Percentiles rank a stretch among this genome's conserved stretches.
Conservation (phyloP, 2,113 vertebrate genomes). For the Leucoraja erinaceus region DNA sequence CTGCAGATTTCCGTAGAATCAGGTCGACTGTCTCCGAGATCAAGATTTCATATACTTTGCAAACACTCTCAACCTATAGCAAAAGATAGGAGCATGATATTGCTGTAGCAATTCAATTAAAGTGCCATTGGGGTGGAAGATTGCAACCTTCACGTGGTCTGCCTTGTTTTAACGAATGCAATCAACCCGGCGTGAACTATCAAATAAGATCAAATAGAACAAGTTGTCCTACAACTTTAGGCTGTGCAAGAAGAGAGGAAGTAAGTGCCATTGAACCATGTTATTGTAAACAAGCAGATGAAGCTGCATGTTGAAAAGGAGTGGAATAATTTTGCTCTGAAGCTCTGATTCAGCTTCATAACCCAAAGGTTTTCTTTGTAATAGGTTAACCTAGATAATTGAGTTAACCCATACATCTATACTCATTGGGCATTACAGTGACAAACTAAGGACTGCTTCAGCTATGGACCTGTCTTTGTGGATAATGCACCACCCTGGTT, state of each 20-base stretch:
- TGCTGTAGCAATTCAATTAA: neutral
- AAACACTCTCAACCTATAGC: slow-evolving; percentile 75
- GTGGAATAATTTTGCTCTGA: neutral
- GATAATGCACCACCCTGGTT: no score
- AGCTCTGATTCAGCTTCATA: neutral
- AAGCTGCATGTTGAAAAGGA: neutral
- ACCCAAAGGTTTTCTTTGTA: neutral
- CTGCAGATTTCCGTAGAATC: slow-evolving; percentile 75
- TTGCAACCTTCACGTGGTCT: no score
- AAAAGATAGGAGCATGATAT: slow-evolving; percentile 31
- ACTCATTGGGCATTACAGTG: no score
- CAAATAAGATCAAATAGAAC: no score
- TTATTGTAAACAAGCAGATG: neutral
- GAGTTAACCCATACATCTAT: no score
- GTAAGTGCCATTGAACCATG: neutral
- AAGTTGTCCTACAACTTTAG: no score
- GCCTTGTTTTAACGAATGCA: no score
- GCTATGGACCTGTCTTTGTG: no score
- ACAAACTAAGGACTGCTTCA: no score
- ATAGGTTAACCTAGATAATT: no score
- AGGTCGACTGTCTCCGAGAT: slow-evolving; percentile 75
- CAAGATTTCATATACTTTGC: slow-evolving; percentile 78
- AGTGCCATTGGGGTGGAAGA: neutral
- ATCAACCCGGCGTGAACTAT: no score
- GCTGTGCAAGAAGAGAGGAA: no score